These are phyloP conservation scores for Stichodactyla helianthus DNA, from an alignment of 64 coral and sea anemone species.

Conservation along the genomic window DNA sequence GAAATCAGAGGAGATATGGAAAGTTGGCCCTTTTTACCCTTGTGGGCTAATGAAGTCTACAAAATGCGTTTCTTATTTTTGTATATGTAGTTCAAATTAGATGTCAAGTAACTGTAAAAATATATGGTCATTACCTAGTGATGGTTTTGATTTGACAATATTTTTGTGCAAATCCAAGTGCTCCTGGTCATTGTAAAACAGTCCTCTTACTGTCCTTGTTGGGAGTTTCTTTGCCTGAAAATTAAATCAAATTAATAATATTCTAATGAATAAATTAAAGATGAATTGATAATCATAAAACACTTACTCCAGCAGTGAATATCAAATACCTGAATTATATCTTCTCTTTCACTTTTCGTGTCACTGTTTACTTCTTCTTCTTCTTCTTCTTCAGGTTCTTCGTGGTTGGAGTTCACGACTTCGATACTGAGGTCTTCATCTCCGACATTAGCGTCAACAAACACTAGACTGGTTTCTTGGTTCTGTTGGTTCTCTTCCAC, in stretches of 20 bases:
- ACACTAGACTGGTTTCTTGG: background rate
- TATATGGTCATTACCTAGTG: conserved; percentile 20
- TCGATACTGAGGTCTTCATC: background rate
- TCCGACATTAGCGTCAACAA: background rate
- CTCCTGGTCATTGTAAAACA: conserved; percentile 78
- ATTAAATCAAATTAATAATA: background rate
- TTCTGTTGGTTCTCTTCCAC: background rate
- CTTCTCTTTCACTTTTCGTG: background rate
- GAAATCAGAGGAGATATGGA: too few relatives aligned
- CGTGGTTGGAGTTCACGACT: background rate
- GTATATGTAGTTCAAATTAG: too few relatives aligned
- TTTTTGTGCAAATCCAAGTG: conserved; percentile 54
- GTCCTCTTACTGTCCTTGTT: conserved; percentile 49
- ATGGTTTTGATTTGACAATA: conserved; percentile 73
- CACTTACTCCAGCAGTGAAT: background rate
- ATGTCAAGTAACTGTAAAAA: too few relatives aligned
- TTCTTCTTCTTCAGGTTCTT: background rate
- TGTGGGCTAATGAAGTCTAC: too few relatives aligned
- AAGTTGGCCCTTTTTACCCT: too few relatives aligned
- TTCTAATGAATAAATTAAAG: background rate
- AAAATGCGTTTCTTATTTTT: too few relatives aligned
- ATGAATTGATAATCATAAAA: background rate
- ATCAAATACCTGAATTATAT: background rate
- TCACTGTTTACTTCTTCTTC: background rate
- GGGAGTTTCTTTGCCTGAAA: conserved; percentile 65